Percentiles rank a stretch among this genome's conserved stretches.
These are phyloP conservation scores for Pelochelys cantorii DNA, from an alignment of 2,797 vertebrate species.

Conservation along the genomic window DNA sequence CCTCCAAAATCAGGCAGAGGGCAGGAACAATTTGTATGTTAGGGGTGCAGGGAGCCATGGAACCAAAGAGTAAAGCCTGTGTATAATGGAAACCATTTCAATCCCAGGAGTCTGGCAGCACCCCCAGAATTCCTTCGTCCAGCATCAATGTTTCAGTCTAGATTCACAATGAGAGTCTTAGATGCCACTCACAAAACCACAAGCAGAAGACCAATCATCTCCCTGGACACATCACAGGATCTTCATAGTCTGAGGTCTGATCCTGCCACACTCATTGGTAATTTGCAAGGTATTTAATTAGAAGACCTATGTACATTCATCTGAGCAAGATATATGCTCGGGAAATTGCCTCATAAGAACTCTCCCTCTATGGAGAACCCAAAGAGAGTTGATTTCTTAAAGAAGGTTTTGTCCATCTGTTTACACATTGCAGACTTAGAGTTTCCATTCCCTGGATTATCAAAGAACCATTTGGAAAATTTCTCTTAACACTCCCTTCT, in stretches of 20 bases:
- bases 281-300: not conserved
- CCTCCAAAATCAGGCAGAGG: too few species aligned
- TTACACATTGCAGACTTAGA: not conserved
- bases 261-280: not conserved
- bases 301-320: not conserved
- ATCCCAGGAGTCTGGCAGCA: too few species aligned
- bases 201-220: not conserved
- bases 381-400: not conserved
- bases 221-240: not conserved
- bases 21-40: too few species aligned
- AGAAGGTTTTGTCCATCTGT: not conserved
- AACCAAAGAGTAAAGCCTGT: too few species aligned
- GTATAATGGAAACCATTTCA: too few species aligned
- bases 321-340: not conserved
- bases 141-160: too few species aligned
- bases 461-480: not conserved
- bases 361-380: not conserved
- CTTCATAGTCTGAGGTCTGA: not conserved
- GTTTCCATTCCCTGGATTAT: not conserved
- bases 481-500: not conserved
- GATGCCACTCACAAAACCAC: not conserved
- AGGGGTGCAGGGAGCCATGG: too few species aligned
- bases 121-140: too few species aligned
- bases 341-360: not conserved
- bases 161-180: not conserved